These are phyloP conservation scores for Neoascia interrupta DNA, from an alignment of 2,888 invertebrate species.

Conservation along the genomic window DNA sequence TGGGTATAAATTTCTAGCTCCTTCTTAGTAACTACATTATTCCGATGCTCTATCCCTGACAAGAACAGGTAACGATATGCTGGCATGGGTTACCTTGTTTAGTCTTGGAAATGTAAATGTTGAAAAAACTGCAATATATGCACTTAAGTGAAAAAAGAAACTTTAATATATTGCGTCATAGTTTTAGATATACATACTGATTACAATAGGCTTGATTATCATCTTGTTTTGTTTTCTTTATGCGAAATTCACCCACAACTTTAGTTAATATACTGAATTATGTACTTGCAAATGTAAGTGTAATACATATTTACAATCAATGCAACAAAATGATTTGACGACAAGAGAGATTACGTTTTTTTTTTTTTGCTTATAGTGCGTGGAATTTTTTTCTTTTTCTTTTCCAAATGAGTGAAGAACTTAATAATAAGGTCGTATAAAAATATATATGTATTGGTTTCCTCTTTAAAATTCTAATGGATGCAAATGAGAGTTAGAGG, in stretches of 20 bases:
- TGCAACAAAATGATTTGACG: conserved; percentile 17
- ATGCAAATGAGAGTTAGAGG: conserved; percentile 39
- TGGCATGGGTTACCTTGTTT: no score
- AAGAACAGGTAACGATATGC: no score
- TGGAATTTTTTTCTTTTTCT: conserved; percentile 13
- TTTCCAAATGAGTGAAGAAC: conserved; percentile 51
- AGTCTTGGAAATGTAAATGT: no score
- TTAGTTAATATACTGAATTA: conserved; percentile 6
- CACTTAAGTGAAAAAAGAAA: conserved; percentile 10
- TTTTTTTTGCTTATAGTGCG: conserved; percentile 23
- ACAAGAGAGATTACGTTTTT: not conserved
- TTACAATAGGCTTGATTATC: conserved; percentile 49
- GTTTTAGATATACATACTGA: conserved; percentile 46
- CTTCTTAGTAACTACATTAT: no score
- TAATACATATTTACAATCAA: conserved; percentile 42
- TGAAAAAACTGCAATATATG: no score
- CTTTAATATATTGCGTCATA: conserved; percentile 65
- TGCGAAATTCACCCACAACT: conserved; percentile 28
- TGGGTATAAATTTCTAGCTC: no score
- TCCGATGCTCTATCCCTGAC: no score
- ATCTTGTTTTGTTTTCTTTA: conserved; percentile 21
- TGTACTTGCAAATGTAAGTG: conserved; percentile 39
- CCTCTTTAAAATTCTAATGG: conserved; percentile 46
- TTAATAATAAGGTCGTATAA: conserved; percentile 63
- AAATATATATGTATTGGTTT: conserved; percentile 51